Percentiles rank a stretch among this genome's conserved stretches.
Evolutionary conservation across 2,888 invertebrate species (phyloP).

Genomic region (Meandrusa payeni): DNA sequence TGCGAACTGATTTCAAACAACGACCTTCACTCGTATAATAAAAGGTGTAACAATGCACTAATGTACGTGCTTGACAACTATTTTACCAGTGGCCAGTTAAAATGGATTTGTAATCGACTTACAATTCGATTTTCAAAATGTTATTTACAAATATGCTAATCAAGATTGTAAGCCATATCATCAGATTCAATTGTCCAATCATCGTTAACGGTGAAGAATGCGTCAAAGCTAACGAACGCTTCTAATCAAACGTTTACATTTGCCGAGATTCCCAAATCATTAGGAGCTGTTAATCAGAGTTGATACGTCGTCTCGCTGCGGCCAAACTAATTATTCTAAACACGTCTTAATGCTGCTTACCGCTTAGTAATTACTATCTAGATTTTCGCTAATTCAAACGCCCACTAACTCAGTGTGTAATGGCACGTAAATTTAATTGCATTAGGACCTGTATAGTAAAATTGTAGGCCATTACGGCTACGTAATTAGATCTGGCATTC

Average conservation of each 20-base stretch:
- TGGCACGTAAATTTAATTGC: slow-evolving; percentile 13
- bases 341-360: slow-evolving; percentile 30
- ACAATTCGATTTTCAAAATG: too few relatives aligned
- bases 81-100: too few relatives aligned
- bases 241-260: slow-evolving; percentile 13
- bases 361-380: slow-evolving; percentile 30
- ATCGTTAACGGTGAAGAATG: background rate
- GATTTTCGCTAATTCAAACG: slow-evolving; percentile 25
- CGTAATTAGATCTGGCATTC: slow-evolving; percentile 18
- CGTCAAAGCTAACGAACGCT: slow-evolving; percentile 14
- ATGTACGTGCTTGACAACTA: too few relatives aligned
- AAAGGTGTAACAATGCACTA: too few relatives aligned
- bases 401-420: slow-evolving; percentile 9
- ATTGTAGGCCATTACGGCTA: slow-evolving; percentile 12
- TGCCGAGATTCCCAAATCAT: slow-evolving; percentile 17
- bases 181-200: too few relatives aligned
- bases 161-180: too few relatives aligned
- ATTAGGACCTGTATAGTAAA: slow-evolving; percentile 8
- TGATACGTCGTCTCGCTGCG: slow-evolving; percentile 19
- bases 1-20: too few relatives aligned
- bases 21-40: too few relatives aligned
- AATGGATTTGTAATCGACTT: too few relatives aligned
- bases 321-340: slow-evolving; percentile 33
- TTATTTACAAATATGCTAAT: too few relatives aligned
- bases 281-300: slow-evolving; percentile 19